Base-by-base conservation (phyloP, 2,113 vertebrate genomes). In the Neolamprologus toae region DNA sequence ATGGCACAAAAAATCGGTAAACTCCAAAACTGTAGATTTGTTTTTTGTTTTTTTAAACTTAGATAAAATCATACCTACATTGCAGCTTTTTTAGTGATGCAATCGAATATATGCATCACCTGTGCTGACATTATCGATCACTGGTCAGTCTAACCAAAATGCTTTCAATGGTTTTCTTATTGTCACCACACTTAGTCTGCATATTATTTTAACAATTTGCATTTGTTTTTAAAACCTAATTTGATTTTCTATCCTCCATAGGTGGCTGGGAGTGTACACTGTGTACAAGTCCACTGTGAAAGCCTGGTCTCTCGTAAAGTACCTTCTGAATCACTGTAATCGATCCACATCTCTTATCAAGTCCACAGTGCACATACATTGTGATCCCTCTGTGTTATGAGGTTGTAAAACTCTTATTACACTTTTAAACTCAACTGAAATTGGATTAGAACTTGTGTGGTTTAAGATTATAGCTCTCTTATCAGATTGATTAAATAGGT, bases 401-500 rank as follows among this genome's bases (percentile, higher is more conserved):
- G 61, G 49, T 23, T 66, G 71, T 84, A 33, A 83, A 86, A 80
- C 14, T 61, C 40, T 73, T 55, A 80, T 7, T 31, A 79, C 17
- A 1, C 8, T 71, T 87, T 84, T 73, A 79, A 86, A 80, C 13
- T 55, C 17, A 33, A 31, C 21, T 33, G 79, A n/a, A 55, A 66
- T 40, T 40, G 59, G 42, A 85, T 61, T 16, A 37, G 33, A 13
- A 31, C 51, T 17, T 23, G 80, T 57, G 81, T 42, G 59, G 3
- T 84, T 37, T 33, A 47, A 28, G 71, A 47, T 59, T 80, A 4
- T 16, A 21, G 35, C 19, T 63, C 14, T 47, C 0, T 5, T 47
- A 81, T 42, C 86, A 37, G 19, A 33, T n/a, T 84, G 83, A 84
- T 84, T 53, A 54, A 37, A 81, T 57, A 54, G 6, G 5, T 33